phyloP scores from a whole-genome alignment of 2,797 vertebrate species.

The Graptemys geographica region DNA sequence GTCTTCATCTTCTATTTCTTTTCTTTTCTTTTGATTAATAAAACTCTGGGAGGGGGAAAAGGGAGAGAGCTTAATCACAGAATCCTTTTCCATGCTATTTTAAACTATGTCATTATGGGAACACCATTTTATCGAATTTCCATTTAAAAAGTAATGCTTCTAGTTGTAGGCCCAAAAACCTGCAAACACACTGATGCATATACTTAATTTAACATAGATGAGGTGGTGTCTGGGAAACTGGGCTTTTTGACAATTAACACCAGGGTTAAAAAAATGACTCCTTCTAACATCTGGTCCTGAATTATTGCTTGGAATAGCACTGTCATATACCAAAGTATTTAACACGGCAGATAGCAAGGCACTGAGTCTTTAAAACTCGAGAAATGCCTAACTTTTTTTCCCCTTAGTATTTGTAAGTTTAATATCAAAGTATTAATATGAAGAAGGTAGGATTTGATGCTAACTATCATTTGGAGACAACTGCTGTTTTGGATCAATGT shows the following conservation, averaged over 20 bases:
- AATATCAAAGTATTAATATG: not conserved
- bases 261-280: not conserved
- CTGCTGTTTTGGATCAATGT: accelerated
- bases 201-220: not conserved
- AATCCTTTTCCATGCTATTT: not conserved
- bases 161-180: not conserved
- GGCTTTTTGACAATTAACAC: not conserved
- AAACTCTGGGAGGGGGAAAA: slow-evolving; percentile 85
- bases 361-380: not conserved
- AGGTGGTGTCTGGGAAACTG: not conserved
- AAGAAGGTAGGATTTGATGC: not conserved
- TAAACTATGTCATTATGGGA: not conserved
- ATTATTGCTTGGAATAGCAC: not conserved
- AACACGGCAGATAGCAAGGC: not conserved
- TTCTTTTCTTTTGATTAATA: slow-evolving; percentile 89
- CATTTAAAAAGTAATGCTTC: not conserved
- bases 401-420: not conserved
- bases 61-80: not conserved
- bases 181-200: not conserved
- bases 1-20: slow-evolving; percentile 86
- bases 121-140: not conserved
- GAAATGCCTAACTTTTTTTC: not conserved
- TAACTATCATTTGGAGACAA: not conserved
- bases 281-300: not conserved
- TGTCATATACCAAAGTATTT: not conserved